Evolutionary conservation across 2,888 invertebrate genomes (phyloP).

Genomic region (Drosophila suboccidentalis): DNA sequence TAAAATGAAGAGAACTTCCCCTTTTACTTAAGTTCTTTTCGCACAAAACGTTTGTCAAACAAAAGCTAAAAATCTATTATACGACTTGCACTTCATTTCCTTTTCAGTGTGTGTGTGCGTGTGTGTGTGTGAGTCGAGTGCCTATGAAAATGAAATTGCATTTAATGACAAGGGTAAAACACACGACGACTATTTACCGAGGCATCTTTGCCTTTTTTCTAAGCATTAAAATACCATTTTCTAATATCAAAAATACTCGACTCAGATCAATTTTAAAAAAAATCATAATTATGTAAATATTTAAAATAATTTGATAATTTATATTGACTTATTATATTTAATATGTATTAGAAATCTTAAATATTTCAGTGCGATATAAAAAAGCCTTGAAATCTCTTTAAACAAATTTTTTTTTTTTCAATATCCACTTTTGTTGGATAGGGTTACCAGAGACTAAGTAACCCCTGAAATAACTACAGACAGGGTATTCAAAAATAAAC

Average conservation of each 20-base stretch:
- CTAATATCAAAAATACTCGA: no score
- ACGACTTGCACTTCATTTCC: conserved; percentile 35
- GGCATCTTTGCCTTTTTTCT: background rate
- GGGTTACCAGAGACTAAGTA: conserved; percentile 1
- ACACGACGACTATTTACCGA: background rate
- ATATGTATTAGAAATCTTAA: no score
- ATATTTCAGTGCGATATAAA: no score
- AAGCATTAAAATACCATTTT: background rate
- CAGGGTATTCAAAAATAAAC: conserved; percentile 1
- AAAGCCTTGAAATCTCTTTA: no score
- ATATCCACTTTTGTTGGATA: background rate
- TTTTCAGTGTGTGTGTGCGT: conserved; percentile 2
- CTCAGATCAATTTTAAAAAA: no score
- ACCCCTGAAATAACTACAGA: background rate
- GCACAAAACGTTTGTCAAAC: conserved; percentile 53
- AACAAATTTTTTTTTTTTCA: no score
- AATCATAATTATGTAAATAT: no score
- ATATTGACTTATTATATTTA: no score
- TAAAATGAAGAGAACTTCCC: conserved; percentile 6
- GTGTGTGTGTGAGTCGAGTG: conserved; percentile 9
- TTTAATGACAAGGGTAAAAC: background rate
- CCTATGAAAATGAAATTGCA: conserved; percentile 39
- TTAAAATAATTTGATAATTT: no score
- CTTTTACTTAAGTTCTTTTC: background rate
- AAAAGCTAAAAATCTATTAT: conserved; percentile 54